phyloP scores from a whole-genome alignment of 2,113 vertebrate species.

The Nesospiza acunhae region DNA sequence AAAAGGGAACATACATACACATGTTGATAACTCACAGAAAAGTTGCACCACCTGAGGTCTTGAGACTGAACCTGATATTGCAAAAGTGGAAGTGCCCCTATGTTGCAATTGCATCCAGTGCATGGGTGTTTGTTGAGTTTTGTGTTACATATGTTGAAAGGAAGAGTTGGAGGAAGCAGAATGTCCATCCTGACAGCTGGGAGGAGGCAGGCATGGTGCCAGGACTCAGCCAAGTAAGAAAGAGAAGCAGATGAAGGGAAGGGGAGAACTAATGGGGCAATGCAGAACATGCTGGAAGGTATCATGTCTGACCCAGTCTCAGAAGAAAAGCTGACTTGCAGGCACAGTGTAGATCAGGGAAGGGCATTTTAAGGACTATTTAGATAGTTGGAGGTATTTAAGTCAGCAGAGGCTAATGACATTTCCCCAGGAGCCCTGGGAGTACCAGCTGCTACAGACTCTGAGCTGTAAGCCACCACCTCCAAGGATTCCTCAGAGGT shows the following conservation, averaged over 20 bases:
- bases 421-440: rapidly evolving
- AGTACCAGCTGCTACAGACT: neutral
- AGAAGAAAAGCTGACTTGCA: neutral
- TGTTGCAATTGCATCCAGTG: neutral
- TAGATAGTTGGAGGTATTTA: neutral
- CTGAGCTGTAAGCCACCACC: neutral
- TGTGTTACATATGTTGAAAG: neutral
- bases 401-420: neutral
- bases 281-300: rapidly evolving
- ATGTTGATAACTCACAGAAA: neutral
- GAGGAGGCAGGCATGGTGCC: neutral
- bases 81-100: neutral
- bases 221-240: neutral
- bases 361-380: neutral
- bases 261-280: neutral
- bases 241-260: neutral
- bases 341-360: neutral
- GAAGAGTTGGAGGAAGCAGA: neutral
- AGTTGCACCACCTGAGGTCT: neutral
- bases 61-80: neutral
- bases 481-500: neutral
- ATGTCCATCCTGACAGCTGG: neutral
- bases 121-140: neutral
- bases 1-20: rapidly evolving
- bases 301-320: neutral